Conservation (phyloP, 2,113 vertebrate genomes). For the Albula glossodonta region DNA sequence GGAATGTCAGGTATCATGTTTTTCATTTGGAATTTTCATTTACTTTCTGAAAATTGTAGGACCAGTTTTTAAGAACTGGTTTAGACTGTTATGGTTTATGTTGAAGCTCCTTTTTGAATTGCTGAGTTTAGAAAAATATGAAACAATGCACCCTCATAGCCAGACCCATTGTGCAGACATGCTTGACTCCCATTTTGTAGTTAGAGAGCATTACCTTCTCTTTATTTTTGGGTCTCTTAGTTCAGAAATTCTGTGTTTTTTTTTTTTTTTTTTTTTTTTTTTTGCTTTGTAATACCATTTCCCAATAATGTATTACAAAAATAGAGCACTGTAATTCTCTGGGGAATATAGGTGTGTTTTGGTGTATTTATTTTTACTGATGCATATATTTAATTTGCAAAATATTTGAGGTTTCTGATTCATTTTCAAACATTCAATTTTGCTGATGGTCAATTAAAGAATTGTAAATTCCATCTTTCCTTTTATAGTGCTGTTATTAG, state of each 20-base stretch:
- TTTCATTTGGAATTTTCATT: background rate
- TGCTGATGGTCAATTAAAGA: background rate
- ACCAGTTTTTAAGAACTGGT: background rate
- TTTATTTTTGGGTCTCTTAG: background rate
- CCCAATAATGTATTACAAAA: background rate
- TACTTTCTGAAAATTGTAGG: background rate
- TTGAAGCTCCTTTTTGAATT: background rate
- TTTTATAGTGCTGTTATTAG: background rate
- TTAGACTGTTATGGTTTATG: background rate
- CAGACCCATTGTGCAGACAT: background rate
- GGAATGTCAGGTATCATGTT: background rate
- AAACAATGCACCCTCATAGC: background rate
- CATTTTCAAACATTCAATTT: background rate
- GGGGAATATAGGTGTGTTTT: background rate
- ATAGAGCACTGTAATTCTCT: background rate
- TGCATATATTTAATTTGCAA: background rate
- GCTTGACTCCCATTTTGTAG: background rate
- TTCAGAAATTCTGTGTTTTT: background rate
- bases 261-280: background rate
- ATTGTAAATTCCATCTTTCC: background rate
- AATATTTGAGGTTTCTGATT: background rate
- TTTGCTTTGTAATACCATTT: background rate
- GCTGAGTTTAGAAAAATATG: slow-evolving; percentile 1
- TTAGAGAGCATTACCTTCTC: background rate
- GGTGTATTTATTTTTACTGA: background rate